These are phyloP conservation scores for Phaenicophaeus curvirostris DNA, from an alignment of 2,797 vertebrate species.

Conservation along the genomic window DNA sequence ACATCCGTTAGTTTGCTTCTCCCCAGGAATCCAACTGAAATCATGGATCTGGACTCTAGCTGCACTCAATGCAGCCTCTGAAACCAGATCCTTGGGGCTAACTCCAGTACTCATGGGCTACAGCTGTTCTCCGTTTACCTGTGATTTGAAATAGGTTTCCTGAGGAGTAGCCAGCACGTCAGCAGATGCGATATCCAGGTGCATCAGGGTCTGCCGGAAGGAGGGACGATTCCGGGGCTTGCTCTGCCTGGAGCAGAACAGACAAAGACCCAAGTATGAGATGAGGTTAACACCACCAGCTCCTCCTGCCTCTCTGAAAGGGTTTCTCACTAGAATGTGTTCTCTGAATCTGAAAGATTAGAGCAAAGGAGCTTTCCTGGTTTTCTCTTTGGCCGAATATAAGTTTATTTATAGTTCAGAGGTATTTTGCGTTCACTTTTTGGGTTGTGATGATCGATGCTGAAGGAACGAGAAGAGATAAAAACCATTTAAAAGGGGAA, in stretches of 20 bases:
- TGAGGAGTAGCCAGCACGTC: conserved; percentile 95
- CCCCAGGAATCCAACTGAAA: not conserved
- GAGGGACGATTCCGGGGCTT: conserved; percentile 97
- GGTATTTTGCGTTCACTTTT: not conserved
- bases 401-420: not conserved
- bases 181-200: conserved; percentile 96
- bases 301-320: not conserved
- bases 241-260: conserved; percentile 85
- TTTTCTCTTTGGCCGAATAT: not conserved
- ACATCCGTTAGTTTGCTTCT: not conserved
- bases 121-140: conserved; percentile 78
- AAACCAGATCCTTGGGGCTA: not conserved
- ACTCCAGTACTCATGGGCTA: not conserved
- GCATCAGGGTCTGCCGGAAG: conserved; percentile 95
- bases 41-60: not conserved
- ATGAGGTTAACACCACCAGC: not conserved
- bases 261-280: not conserved
- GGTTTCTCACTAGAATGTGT: not conserved
- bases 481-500: not conserved
- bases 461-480: not conserved
- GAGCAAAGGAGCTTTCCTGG: not conserved
- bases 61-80: not conserved
- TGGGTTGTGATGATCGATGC: not conserved
- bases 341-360: not conserved
- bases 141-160: conserved; percentile 99